phyloP scores from a whole-genome alignment of 2,113 vertebrate species.

The Cebus imitator region DNA sequence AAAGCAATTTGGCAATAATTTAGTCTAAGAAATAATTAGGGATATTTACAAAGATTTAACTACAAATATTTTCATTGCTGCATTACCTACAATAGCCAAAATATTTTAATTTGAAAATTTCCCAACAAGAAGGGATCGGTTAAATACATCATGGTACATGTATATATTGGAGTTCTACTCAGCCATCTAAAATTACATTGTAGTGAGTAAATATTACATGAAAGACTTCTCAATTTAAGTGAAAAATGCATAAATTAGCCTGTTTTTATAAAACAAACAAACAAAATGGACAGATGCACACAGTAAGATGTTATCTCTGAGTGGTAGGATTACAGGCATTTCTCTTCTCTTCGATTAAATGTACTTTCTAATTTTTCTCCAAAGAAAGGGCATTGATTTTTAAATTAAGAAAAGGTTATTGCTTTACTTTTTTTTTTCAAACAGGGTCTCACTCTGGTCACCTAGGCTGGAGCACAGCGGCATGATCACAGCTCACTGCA shows the following conservation, averaged over 20 bases:
- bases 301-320: neutral
- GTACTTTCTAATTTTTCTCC: neutral
- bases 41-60: neutral
- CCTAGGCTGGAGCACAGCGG: no score
- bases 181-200: neutral
- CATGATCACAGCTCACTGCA: no score
- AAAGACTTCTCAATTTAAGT: neutral
- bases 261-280: conserved; percentile 6
- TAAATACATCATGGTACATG: neutral
- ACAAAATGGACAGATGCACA: neutral
- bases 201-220: neutral
- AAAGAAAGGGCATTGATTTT: neutral
- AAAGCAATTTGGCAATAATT: conserved; percentile 45
- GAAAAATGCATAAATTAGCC: neutral
- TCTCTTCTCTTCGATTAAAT: neutral
- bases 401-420: neutral
- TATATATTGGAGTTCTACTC: neutral
- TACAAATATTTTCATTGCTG: conserved; percentile 38
- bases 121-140: neutral
- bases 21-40: conserved; percentile 44
- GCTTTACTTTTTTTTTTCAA: no score
- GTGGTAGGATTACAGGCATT: neutral
- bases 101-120: conserved; percentile 20
- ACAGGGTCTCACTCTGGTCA: no score
- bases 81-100: neutral